Evolutionary conservation across 1,140 invertebrate genomes (phyloP), one percentile per base, ranked within the genome.

Genomic region (Caerostris darwini): DNA sequence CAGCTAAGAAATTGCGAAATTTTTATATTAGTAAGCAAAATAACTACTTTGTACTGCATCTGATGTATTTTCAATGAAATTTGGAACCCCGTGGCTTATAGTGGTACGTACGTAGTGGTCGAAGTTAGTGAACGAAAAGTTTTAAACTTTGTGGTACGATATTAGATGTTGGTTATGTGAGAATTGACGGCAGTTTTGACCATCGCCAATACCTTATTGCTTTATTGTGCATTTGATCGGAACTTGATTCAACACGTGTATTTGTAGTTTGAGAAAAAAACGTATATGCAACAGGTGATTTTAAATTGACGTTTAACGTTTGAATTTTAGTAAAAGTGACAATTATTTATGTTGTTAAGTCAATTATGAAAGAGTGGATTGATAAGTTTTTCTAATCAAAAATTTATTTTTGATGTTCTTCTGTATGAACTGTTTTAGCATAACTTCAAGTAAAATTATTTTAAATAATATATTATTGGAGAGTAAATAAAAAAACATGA

Each of bases 241-340:
- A 85, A 34, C 54, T 58, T 85, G 83, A 58, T 56, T 67, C 10
- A 85, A 17, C 83, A 85, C 83, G 83, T 85, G 83, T 57, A 85
- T 85, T 85, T 85, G 83, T 85, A 58, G 54, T 77, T 34, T 34
- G 8, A 50, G 71, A 34, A 77, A 50, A 77, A 50, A 77, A 77
- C 71, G 34, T n/a, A 7, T 34, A 50, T 77, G 71, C 71, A 77
- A 77, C 71, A 77, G 71, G 71, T 77, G 71, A 34, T 77, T 77
- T 77, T 77, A 50, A 77, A 64, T 64, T 64, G 61, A 64, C 12
- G 10, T 5, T 64, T 2, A 17, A 64, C 14, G 12, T 34, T 34
- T 34, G 34, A 34, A 34, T 34, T 34, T 34, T 34, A 34, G 34
- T 34, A 34, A 34, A 34, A 34, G 34, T 34, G 34, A 34, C 34